phyloP scores from a whole-genome alignment of 2,797 vertebrate genomes.

The Discoglossus pictus region DNA sequence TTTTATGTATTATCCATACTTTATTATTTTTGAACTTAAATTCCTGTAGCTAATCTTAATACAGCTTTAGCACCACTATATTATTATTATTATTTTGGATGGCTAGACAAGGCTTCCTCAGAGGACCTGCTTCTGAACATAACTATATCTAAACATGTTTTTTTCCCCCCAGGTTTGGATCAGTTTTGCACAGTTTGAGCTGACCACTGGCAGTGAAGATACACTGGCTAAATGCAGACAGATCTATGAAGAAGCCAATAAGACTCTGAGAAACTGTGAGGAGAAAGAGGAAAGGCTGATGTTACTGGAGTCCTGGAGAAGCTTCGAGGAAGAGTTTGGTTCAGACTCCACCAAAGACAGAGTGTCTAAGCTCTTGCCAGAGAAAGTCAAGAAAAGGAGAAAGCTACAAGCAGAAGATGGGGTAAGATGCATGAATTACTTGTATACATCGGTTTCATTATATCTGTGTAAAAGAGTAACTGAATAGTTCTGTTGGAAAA shows the following conservation, averaged over 20 bases:
- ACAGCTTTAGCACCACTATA: no score
- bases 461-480: no score
- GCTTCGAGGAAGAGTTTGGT: constrained; percentile 88
- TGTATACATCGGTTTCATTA: no score
- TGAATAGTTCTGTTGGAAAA: no score
- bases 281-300: constrained; percentile 96
- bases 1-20: no score
- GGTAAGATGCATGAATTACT: constrained; percentile 81
- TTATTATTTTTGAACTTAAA: no score
- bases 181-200: constrained; percentile 92
- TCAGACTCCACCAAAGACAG: constrained; percentile 71
- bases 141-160: no score
- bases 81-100: no score
- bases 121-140: no score
- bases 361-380: constrained; percentile 89
- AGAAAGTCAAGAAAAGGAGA: constrained; percentile 97
- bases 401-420: constrained; percentile 96
- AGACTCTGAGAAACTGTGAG: constrained; percentile 88
- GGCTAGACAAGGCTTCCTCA: no score
- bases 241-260: constrained; percentile 94
- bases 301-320: constrained; percentile 92
- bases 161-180: constrained; percentile 95
- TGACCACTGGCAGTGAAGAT: constrained; percentile 78
- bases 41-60: no score
- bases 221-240: constrained; percentile 81